phyloP scores from a whole-genome alignment of 2,888 invertebrate species.

The Pristionchus arcanus region DNA sequence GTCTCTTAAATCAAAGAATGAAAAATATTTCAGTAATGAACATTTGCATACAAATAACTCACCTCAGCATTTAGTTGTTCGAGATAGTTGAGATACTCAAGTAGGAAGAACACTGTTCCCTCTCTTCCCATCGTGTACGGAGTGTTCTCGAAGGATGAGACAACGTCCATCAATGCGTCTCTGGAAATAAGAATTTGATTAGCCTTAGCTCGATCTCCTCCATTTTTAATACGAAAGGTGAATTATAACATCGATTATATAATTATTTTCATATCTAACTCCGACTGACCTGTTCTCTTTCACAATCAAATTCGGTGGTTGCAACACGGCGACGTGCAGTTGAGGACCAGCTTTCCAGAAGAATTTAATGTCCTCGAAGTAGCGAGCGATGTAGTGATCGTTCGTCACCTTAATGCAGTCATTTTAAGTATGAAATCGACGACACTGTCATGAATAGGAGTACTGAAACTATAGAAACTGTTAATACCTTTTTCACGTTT shows the following conservation, averaged over 20 bases:
- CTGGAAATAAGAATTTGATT: neutral
- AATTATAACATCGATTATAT: too few relatives aligned
- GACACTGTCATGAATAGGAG: too few relatives aligned
- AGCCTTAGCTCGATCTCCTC: too few relatives aligned
- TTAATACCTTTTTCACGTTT: too few relatives aligned
- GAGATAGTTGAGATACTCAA: conserved; percentile 76
- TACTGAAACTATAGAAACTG: too few relatives aligned
- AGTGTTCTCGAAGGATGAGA: conserved; percentile 75
- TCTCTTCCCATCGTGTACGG: conserved; percentile 76
- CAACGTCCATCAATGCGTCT: conserved; percentile 64
- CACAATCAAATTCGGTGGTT: conserved; percentile 74
- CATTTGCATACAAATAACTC: neutral
- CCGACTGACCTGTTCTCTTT: conserved; percentile 61
- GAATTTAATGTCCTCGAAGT: conserved; percentile 75
- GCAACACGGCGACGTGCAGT: conserved; percentile 74
- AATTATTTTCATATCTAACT: neutral
- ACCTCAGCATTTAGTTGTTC: conserved; percentile 74
- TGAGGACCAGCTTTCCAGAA: conserved; percentile 77
- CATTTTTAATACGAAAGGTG: too few relatives aligned
- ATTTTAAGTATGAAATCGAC: too few relatives aligned
- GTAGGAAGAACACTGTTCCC: conserved; percentile 78
- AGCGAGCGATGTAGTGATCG: conserved; percentile 77
- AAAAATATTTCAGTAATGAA: neutral
- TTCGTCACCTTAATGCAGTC: conserved; percentile 61
- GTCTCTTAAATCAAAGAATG: neutral